Base-by-base conservation (phyloP, 2,113 vertebrate genomes). In the Gorsachius goisagi region DNA sequence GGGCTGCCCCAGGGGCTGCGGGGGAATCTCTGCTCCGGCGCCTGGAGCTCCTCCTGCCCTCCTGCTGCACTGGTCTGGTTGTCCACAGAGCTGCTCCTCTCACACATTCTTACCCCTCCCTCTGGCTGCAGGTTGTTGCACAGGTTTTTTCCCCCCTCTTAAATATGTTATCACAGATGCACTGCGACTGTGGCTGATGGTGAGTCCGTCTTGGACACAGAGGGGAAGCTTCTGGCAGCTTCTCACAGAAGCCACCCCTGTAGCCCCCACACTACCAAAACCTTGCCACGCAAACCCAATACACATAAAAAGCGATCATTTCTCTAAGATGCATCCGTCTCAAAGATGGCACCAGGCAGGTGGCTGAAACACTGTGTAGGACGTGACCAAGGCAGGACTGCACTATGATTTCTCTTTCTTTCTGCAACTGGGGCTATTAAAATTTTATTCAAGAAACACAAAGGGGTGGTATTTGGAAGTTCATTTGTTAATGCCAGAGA, bases 101-200 rank as follows among this genome's bases (percentile, higher is more conserved):
- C 22, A 27, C 6, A 18, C 26, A 13, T 32, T 64, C 27, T 82
- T 39, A 12, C 16, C 67, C 3, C 9, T 66, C 6, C 22, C 26
- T 77, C n/a, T 19, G 4, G 7, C 32, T 33, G 20, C 12, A 53
- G 26, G 52, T 53, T 50, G 13, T 15, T n/a, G 2, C 8, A 12
- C 39, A 50, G 45, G 11, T 28, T 53, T 86, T 67, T 58, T 11
- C 11, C 30, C 11, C 8, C 15, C 67, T 53, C 41, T 49, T 27
- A 66, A 32, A 23, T 5, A 26, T 1, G 4, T 67, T 19, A 22
- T 20, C 33, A 3, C 26, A 39, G 21, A 68, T 4, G 11, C 2
- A 2, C 14, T 19, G 5, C 9, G 13, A 44, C 23, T 1, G 2
- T 26, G 0, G 0, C 4, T 41, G 26, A 30, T 20, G 3, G 22